These are phyloP conservation scores for Xyrichtys novacula DNA, from an alignment of 2,797 vertebrate species.

Conservation along the genomic window DNA sequence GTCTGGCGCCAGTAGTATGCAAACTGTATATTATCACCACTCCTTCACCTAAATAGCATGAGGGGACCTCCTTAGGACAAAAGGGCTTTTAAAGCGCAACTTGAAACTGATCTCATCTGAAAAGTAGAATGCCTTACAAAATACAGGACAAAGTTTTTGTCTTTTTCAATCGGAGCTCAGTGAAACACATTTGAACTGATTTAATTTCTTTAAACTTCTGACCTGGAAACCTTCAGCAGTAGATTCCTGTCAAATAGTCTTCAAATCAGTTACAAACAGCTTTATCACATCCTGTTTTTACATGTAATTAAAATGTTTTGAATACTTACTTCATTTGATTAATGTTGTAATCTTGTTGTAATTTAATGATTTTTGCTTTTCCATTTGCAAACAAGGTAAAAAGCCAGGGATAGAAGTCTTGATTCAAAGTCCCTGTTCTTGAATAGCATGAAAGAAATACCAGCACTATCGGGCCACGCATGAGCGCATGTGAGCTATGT, in stretches of 20 bases:
- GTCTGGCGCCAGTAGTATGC: conserved; percentile 98
- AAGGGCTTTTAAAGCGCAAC: conserved; percentile 87
- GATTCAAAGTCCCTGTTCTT: conserved; percentile 72
- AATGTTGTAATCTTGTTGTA: conserved; percentile 8
- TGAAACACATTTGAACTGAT: conserved; percentile 57
- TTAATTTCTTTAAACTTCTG: conserved; percentile 2
- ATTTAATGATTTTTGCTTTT: conserved; percentile 25
- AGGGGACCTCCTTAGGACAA: conserved; percentile 89
- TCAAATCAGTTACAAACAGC: conserved; percentile 5
- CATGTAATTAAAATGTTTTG: conserved; percentile 2
- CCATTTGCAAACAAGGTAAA: conserved; percentile 50
- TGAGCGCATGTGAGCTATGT: conserved; percentile 87
- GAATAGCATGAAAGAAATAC: conserved; percentile 85
- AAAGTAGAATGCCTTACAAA: conserved; percentile 87
- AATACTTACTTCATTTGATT: not conserved
- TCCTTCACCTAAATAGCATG: conserved; percentile 94
- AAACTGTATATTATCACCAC: conserved; percentile 98
- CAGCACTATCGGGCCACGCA: conserved; percentile 85
- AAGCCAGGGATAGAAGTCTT: conserved; percentile 66
- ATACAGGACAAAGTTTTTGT: conserved; percentile 83
- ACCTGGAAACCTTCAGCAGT: not conserved
- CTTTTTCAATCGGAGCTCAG: conserved; percentile 70
- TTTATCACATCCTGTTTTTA: conserved; percentile 15
- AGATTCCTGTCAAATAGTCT: conserved; percentile 7
- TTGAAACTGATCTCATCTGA: conserved; percentile 93